Percentiles rank a stretch among this genome's conserved stretches.
Evolutionary conservation across 2,113 vertebrate species (phyloP).

Genomic region (Xiphophorus couchianus): DNA sequence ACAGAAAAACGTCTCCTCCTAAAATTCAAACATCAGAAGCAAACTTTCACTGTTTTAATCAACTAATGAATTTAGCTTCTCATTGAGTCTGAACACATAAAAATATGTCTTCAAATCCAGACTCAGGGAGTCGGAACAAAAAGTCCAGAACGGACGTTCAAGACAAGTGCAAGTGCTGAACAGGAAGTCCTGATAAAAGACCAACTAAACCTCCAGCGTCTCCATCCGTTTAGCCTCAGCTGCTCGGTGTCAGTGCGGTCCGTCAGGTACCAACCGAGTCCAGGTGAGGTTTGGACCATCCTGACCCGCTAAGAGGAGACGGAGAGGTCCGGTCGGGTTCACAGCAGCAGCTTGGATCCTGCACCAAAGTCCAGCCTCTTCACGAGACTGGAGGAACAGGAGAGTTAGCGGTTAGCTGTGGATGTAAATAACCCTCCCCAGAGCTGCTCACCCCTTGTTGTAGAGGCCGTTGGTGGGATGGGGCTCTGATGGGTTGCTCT

Average conservation of each 20-base stretch:
- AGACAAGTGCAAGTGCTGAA: conserved; percentile 58
- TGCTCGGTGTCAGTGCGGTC: not conserved
- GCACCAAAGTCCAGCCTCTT: conserved; percentile 88
- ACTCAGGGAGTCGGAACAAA: not conserved
- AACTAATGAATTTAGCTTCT: not conserved
- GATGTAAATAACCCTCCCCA: not conserved
- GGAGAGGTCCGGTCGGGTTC: conserved; percentile 46
- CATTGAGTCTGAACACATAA: fast-evolving
- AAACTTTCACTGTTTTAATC: not conserved
- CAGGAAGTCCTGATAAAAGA: conserved; percentile 9
- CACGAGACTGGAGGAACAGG: conserved; percentile 64
- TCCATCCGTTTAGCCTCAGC: not conserved
- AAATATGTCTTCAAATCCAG: not conserved
- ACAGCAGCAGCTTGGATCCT: conserved; percentile 91
- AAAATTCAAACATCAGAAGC: not conserved
- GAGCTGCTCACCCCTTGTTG: conserved; percentile 51
- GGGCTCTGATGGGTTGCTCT: conserved; percentile 77
- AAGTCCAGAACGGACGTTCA: conserved; percentile 12
- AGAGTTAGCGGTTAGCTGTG: not conserved
- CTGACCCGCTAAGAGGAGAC: not conserved
- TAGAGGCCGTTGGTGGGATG: conserved; percentile 64
- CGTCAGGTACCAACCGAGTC: not conserved
- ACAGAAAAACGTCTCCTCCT: not conserved
- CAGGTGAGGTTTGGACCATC: not conserved
- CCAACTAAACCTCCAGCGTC: not conserved